Conservation (phyloP, 2,888 invertebrate genomes). For the Euphydryas editha region DNA sequence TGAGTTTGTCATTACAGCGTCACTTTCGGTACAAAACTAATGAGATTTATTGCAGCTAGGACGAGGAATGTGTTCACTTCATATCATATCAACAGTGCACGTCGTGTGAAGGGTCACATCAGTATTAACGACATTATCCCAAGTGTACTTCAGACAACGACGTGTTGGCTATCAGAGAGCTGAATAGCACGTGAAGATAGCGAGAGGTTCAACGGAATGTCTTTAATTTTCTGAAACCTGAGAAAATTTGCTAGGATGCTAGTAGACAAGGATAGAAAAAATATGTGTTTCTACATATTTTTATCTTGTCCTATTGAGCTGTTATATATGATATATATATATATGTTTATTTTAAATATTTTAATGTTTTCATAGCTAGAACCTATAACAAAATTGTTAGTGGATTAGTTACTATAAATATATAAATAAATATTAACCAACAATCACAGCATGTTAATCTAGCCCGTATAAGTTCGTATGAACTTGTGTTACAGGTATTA, state of each 20-base stretch:
- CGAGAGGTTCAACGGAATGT: background rate
- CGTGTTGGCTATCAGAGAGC: background rate
- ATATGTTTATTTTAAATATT: too few relatives aligned
- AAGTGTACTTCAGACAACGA: constrained; percentile 1
- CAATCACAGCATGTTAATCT: too few relatives aligned
- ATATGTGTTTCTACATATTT: too few relatives aligned
- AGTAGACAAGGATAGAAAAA: background rate
- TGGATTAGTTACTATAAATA: too few relatives aligned
- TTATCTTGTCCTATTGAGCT: too few relatives aligned
- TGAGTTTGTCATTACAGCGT: background rate
- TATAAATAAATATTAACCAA: too few relatives aligned
- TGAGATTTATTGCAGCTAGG: background rate
- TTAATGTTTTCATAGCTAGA: too few relatives aligned
- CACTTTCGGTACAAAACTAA: background rate
- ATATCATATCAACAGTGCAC: background rate
- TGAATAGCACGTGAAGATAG: background rate
- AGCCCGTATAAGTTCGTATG: too few relatives aligned
- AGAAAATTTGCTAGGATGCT: background rate
- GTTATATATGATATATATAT: too few relatives aligned
- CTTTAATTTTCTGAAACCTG: background rate
- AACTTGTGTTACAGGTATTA: too few relatives aligned
- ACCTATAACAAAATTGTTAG: too few relatives aligned
- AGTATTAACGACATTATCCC: background rate
- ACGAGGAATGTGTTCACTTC: background rate
- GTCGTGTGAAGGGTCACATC: background rate